Percentiles rank a stretch among this genome's conserved stretches.
Conservation (phyloP, 2,113 vertebrate genomes). For the Rhadina sibilatrix region DNA sequence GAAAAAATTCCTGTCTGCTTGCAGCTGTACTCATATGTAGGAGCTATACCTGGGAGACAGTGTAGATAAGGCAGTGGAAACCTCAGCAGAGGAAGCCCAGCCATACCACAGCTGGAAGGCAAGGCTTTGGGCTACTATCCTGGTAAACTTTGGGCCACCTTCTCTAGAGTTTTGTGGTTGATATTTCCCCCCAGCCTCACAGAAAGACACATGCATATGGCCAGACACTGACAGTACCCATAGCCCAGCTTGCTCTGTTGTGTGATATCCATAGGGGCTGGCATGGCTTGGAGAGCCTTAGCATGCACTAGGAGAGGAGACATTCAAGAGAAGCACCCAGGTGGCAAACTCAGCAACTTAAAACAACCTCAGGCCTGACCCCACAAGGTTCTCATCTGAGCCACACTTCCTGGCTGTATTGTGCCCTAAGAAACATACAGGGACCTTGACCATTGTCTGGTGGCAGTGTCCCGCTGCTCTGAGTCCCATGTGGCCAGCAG, state of each 20-base stretch:
- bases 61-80: not conserved
- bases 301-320: not conserved
- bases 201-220: rapidly evolving
- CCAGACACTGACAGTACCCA: not conserved
- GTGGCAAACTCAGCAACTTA: not conserved
- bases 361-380: not conserved
- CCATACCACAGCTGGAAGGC: not conserved
- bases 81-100: not conserved
- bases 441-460: not conserved
- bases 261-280: rapidly evolving
- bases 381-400: not conserved
- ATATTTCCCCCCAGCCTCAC: not conserved
- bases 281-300: rapidly evolving
- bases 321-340: not conserved
- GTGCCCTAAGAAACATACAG: not conserved
- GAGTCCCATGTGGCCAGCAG: rapidly evolving
- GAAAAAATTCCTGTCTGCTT: not conserved
- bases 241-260: not conserved
- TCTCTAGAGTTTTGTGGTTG: not conserved
- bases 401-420: rapidly evolving
- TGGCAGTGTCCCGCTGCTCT: rapidly evolving
- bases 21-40: rapidly evolving
- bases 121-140: not conserved
- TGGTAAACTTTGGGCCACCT: not conserved
- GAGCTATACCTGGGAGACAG: not conserved